Conservation (phyloP, 2,888 invertebrate species). For the Tiliacea citrago region DNA sequence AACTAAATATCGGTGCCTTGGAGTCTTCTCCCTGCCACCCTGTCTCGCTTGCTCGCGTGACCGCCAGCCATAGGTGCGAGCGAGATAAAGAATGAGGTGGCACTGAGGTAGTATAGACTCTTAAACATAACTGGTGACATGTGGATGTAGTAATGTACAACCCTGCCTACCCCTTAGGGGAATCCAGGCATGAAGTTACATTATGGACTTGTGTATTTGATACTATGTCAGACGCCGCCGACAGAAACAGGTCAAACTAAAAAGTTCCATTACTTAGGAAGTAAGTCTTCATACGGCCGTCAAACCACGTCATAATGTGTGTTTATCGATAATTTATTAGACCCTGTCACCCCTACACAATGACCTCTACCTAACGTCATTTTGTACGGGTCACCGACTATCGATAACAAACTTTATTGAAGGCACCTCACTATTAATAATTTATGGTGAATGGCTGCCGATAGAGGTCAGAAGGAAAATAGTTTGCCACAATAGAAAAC, state of each 20-base stretch:
- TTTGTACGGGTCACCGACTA: slow-evolving; percentile 38
- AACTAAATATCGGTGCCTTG: too few species aligned
- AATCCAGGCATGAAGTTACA: not conserved
- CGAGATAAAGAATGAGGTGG: too few species aligned
- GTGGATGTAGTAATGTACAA: not conserved
- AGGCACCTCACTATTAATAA: slow-evolving; percentile 42
- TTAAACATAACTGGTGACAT: not conserved
- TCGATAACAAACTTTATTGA: slow-evolving; percentile 33
- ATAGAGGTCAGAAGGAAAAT: slow-evolving; percentile 8
- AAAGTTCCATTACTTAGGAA: slow-evolving; percentile 10
- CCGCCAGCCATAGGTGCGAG: too few species aligned
- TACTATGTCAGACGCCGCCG: not conserved
- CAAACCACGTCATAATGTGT: slow-evolving; percentile 8
- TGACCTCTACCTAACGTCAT: slow-evolving; percentile 35
- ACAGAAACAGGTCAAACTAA: slow-evolving; percentile 1
- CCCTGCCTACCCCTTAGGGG: not conserved
- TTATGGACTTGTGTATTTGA: not conserved
- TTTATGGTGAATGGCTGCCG: slow-evolving; percentile 37
- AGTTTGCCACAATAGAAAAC: slow-evolving; percentile 21
- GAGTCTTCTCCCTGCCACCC: too few species aligned
- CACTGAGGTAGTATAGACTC: too few species aligned
- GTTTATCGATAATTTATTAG: slow-evolving; percentile 49
- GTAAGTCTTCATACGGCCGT: not conserved
- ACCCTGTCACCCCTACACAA: slow-evolving; percentile 11
- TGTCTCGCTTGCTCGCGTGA: too few species aligned